A percentile compares a stretch with the other conserved stretches of the same genome.
These are phyloP conservation scores for Anarrhichthys ocellatus DNA, from an alignment of 2,113 vertebrate species.

Conservation along the genomic window DNA sequence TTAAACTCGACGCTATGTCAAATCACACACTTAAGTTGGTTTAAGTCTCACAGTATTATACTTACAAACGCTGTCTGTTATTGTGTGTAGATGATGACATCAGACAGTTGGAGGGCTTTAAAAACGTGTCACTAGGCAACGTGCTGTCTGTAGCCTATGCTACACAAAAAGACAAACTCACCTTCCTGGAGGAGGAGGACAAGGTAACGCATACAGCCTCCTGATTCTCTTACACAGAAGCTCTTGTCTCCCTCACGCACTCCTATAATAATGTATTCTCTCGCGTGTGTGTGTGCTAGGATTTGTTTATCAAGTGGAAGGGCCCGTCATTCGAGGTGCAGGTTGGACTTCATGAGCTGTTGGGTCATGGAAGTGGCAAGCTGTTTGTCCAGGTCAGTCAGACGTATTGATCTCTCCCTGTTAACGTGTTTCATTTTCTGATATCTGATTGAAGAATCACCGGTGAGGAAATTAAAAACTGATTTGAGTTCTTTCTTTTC, in stretches of 20 bases:
- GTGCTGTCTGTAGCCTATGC: slow-evolving; percentile 90
- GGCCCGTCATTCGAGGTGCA: slow-evolving; percentile 93
- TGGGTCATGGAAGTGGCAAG: slow-evolving; percentile 93
- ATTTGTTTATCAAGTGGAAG: slow-evolving; percentile 90
- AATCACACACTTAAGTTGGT: not conserved
- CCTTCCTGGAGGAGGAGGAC: slow-evolving; percentile 89
- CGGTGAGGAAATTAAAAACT: not conserved
- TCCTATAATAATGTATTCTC: not conserved
- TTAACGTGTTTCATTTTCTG: not conserved
- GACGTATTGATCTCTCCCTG: not conserved
- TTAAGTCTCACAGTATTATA: not conserved
- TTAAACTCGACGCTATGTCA: not conserved
- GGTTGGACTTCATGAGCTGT: slow-evolving; percentile 91
- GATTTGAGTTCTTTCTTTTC: not conserved
- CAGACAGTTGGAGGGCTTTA: slow-evolving; percentile 92
- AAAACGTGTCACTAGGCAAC: slow-evolving; percentile 92
- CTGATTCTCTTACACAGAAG: not conserved
- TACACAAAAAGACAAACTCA: slow-evolving; percentile 89
- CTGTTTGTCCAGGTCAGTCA: slow-evolving; percentile 90
- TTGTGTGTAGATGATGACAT: slow-evolving; percentile 88
- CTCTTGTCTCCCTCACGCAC: not conserved
- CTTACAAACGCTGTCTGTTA: not conserved
- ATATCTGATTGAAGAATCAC: not conserved
- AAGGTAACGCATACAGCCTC: slow-evolving; percentile 80
- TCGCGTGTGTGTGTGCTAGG: slow-evolving; percentile 74